These are phyloP conservation scores for Peromyscus aztecus DNA, from an alignment of 2,797 vertebrate species.

Conservation along the genomic window DNA sequence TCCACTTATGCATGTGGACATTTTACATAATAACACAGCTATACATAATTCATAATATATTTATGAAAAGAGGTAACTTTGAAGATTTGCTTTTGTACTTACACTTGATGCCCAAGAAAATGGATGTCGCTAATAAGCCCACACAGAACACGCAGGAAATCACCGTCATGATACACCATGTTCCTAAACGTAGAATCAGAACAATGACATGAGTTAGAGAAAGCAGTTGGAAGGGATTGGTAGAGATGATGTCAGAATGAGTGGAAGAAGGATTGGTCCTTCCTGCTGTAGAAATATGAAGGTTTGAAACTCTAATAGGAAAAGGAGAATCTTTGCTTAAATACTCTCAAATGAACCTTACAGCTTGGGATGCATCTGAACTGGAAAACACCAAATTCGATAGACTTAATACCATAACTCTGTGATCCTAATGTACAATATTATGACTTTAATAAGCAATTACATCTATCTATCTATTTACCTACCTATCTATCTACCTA, in stretches of 20 bases:
- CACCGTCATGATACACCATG: neutral
- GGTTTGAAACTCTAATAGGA: neutral
- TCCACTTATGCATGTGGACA: neutral
- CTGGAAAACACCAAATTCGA: slow-evolving; percentile 3
- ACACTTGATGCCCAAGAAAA: slow-evolving; percentile 80
- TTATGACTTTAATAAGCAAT: neutral
- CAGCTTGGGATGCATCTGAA: neutral
- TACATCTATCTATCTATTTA: neutral
- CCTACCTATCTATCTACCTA: neutral
- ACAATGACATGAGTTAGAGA: slow-evolving; percentile 26
- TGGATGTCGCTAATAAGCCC: slow-evolving; percentile 57
- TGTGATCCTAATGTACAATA: neutral
- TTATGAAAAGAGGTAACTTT: neutral
- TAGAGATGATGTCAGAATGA: neutral
- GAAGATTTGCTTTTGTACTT: slow-evolving; percentile 72
- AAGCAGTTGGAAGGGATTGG: neutral
- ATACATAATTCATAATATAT: neutral
- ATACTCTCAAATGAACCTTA: neutral
- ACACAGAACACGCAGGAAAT: slow-evolving; percentile 57
- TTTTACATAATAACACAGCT: neutral
- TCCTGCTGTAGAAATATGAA: neutral
- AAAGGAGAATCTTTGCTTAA: neutral
- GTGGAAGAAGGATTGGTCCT: neutral
- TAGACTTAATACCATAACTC: neutral
- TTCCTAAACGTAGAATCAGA: slow-evolving; percentile 54